Evolutionary conservation across 2,888 invertebrate genomes (phyloP), one percentile per base, ranked within the genome.

Genomic region (Criorhina ranunculi): DNA sequence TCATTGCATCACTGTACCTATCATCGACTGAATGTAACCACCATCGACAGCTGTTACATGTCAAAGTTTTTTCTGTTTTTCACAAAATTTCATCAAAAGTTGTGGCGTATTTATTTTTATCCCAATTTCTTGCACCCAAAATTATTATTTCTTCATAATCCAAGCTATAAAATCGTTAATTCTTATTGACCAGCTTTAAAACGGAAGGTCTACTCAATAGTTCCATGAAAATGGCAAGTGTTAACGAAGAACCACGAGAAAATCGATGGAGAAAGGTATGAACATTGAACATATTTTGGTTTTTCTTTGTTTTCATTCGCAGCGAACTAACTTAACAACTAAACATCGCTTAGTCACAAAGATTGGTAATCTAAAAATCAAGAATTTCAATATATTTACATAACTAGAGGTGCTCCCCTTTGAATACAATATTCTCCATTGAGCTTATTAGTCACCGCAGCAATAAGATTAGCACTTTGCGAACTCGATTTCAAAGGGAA

Each of bases 211-310:
- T 85, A 60, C 40, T 35, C 15, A 83, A 40, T 24, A 80, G 59
- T 42, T 64, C 85, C 2, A 40, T 80, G 0, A 85, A 69, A 53
- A 88, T 87, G 86, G 87, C 87, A 57, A 70, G 79, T 29, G 86
- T 85, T 40, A 86, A 81, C 49, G 73, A 70, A 53, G 87, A 86
- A 37, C 76, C 87, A 17, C 62, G 87, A 55, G 88, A 88, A 76
- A 88, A 88, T 77, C 83, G 88, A 79, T 88, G 88, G 88, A 87
- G 87, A 67, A 87, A 87, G 86, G 88, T 88, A 86, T 44, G 75
- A 12, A 11, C 17, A n/a, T 69, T 37, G 2, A 7, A 35, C 15
- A 7, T 40, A 24, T 24, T 44, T 37, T 1, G 15, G n/a, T 19
- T 29, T 59, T 46, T 29, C 17, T 46, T 46, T 64, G 17, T 62